Evolutionary conservation across 2,113 vertebrate genomes (phyloP).

Genomic region (Microcebus ravelobensis): DNA sequence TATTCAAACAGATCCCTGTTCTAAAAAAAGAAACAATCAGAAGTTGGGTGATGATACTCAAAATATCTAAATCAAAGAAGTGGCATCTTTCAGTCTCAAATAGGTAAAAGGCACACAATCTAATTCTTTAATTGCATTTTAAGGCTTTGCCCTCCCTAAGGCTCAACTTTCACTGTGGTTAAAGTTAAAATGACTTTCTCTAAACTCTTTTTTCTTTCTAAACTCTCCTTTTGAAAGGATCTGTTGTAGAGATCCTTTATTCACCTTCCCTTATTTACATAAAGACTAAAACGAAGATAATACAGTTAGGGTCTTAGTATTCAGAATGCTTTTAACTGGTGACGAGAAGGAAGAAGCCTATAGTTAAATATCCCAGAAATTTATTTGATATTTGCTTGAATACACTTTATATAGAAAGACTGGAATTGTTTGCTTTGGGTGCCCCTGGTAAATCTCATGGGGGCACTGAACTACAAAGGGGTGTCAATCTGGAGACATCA

Average conservation of each 20-base stretch:
- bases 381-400: slow-evolving; percentile 85
- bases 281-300: slow-evolving; percentile 31
- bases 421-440: slow-evolving; percentile 65
- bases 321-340: slow-evolving; percentile 60
- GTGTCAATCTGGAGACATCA: slow-evolving; percentile 69
- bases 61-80: slow-evolving; percentile 20
- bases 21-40: neutral
- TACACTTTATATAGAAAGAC: slow-evolving; percentile 81
- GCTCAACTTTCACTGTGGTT: neutral
- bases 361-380: slow-evolving; percentile 84
- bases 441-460: slow-evolving; percentile 72
- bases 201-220: neutral
- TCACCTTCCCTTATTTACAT: slow-evolving; percentile 13
- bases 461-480: slow-evolving; percentile 71
- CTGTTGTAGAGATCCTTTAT: neutral
- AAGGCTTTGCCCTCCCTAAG: neutral
- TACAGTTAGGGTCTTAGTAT: slow-evolving; percentile 31
- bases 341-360: slow-evolving; percentile 77
- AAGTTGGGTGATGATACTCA: neutral
- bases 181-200: slow-evolving; percentile 10
- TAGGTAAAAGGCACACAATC: slow-evolving; percentile 59
- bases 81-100: slow-evolving; percentile 32
- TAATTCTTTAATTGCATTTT: slow-evolving; percentile 57
- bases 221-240: slow-evolving; percentile 22
- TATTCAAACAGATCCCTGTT: slow-evolving; percentile 14